phyloP scores from a whole-genome alignment of 2,113 vertebrate genomes.

The Cephalopholis sonnerati region DNA sequence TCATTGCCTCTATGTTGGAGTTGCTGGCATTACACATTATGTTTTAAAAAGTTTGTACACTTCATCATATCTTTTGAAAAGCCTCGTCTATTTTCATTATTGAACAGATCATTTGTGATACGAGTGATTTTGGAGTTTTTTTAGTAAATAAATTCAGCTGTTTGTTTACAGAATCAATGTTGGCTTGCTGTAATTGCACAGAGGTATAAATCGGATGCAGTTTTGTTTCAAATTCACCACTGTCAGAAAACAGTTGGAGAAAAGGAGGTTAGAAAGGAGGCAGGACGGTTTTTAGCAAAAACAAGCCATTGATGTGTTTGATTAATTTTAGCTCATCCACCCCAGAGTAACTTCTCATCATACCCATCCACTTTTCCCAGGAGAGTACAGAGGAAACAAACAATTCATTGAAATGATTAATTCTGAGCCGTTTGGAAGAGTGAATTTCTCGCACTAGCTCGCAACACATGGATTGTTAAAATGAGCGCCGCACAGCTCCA shows the following conservation, averaged over 20 bases:
- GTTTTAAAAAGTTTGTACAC: conserved; percentile 31
- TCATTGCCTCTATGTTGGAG: conserved; percentile 38
- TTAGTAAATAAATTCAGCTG: conserved; percentile 74
- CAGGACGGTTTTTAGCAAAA: conserved; percentile 47
- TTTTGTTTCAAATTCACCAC: conserved; percentile 40
- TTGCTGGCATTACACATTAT: conserved; percentile 35
- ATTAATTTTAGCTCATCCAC: conserved; percentile 73
- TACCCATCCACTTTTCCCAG: conserved; percentile 50
- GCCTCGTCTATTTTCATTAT: conserved; percentile 54
- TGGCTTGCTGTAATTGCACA: conserved; percentile 36
- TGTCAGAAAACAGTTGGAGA: conserved; percentile 28
- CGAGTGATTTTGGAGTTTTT: conserved; percentile 56
- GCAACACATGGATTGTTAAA: conserved; percentile 63
- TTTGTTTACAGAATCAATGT: conserved; percentile 62
- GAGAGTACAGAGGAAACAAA: conserved; percentile 71
- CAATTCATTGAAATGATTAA: conserved; percentile 75
- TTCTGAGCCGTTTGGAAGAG: conserved; percentile 52
- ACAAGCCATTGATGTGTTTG: conserved; percentile 63
- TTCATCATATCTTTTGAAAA: conserved; percentile 51
- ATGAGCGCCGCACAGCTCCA: conserved; percentile 54
- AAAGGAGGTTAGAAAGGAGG: conserved; percentile 49
- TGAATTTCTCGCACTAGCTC: conserved; percentile 54
- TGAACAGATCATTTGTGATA: conserved; percentile 54
- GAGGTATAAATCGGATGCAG: conserved; percentile 5
- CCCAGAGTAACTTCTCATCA: conserved; percentile 56